Base-by-base conservation (phyloP, 2,888 invertebrate genomes). In the Serripes groenlandicus region DNA sequence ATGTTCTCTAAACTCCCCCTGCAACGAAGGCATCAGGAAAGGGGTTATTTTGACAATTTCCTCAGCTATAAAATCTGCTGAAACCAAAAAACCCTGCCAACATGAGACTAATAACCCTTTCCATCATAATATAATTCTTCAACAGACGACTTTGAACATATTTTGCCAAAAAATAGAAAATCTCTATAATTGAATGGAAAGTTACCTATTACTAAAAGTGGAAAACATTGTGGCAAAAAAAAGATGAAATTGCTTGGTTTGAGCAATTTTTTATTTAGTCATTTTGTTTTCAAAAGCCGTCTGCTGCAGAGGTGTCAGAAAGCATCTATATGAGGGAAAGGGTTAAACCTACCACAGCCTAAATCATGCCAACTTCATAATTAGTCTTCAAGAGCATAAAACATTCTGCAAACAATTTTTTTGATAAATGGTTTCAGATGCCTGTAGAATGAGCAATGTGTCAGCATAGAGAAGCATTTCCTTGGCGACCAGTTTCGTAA, bases 401-500 rank as follows among this genome's bases (percentile, higher is more conserved):
- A 56, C 18, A 26, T n/a, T 1, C 3, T 56, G 15, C 49, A 11
- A 2, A 56, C 18, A 11, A 15, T 62, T 62, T 62, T 32, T 62
- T 30, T 62, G 62, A 32, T 28, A 62, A 62, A 62, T 32, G 62
- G 32, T 28, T 62, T 30, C 37, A 66, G 42, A 66, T 66, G 66
- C 23, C 28, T 66, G 23, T 26, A 23, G 62, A 66, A 66, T 42
- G 37, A 66, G 42, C 58, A 71, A 35, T 35, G 30, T 35, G 58
- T 58, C 71, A 58, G 54, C 37, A 35, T n/a, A n/a, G n/a, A 21
- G 3, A 56, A 34, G 26, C 56, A 56, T 54, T 32, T 71, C 58
- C 56, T 35, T 56, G 56, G 71, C 56, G 56, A 71, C 56, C 35
- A 71, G 35, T 71, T 74, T 42, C 60, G 64, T 74, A 74, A 74